Evolutionary conservation across 2,888 invertebrate species (phyloP).

Genomic region (Allophyes oxyacanthae): DNA sequence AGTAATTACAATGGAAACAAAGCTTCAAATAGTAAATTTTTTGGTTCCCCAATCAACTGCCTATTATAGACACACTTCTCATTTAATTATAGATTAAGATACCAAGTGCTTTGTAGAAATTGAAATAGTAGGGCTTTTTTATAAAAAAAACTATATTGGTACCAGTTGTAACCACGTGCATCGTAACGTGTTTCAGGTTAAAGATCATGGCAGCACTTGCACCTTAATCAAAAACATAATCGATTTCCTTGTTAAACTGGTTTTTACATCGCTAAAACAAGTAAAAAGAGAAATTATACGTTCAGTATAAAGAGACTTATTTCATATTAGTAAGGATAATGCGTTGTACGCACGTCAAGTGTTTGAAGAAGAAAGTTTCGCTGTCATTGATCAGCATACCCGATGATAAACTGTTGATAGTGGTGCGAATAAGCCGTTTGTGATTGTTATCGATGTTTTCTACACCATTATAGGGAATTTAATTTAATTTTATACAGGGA

Average conservation of each 20-base stretch:
- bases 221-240: conserved; percentile 22
- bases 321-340: conserved; percentile 29
- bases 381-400: conserved; percentile 62
- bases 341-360: conserved; percentile 32
- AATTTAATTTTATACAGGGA: conserved; percentile 4
- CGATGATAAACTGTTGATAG: conserved; percentile 56
- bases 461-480: not conserved
- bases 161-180: not conserved
- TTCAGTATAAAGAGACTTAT: conserved; percentile 14
- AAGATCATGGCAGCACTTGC: conserved; percentile 23
- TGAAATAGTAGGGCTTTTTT: not conserved
- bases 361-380: conserved; percentile 67
- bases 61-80: too few relatives aligned
- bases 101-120: too few relatives aligned
- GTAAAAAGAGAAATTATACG: conserved; percentile 40
- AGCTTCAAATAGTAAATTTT: too few relatives aligned
- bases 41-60: too few relatives aligned
- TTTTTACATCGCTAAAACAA: conserved; percentile 22
- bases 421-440: conserved; percentile 28
- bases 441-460: conserved; percentile 30
- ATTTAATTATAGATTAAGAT: too few relatives aligned
- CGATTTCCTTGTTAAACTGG: conserved; percentile 35
- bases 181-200: conserved; percentile 15
- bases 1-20: too few relatives aligned
- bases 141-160: not conserved